Evolutionary conservation across 23 tunicate species (phyloP), one percentile per base, ranked within the genome.

Genomic region (Oikopleura dioica): DNA sequence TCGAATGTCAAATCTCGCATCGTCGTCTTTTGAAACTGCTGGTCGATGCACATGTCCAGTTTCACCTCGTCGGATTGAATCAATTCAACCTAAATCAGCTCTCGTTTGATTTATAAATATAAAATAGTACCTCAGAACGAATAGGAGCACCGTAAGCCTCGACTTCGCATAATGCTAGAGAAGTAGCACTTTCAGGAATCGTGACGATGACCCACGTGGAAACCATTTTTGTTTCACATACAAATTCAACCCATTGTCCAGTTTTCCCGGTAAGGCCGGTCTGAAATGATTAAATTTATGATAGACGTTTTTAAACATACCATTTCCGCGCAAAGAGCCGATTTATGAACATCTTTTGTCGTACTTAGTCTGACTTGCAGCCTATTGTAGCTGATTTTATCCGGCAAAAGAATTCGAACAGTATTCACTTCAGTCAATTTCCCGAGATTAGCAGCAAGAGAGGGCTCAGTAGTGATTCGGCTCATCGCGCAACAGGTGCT

Each of bases 111-210:
- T n/a, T n/a, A n/a, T n/a, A n/a, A n/a, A n/a, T n/a, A n/a, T n/a
- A n/a, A n/a, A n/a, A n/a, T n/a, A n/a, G n/a, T n/a, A n/a, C n/a
- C 2, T 63, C 72, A 31, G 30, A 16, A 12, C 72, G 30, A 28
- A 63, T 63, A 2, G 72, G 72, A 63, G 72, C 72, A 31, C 72
- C 72, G 33, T 12, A 63, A 16, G 33, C 72, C 72, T 63, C 72
- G 26, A 63, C 33, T 63, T 63, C 72, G 33, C 72, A 63, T 12
- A 28, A 12, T 24, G 72, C 29, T 2, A 63, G 33, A 2, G 16
- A 5, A 31, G 72, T 63, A 31, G 72, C 26, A 63, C 72, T 63
- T 63, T 63, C 72, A 2, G 72, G 72, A 2, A 63, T 28, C 72
- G 72, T 63, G 2, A 63, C 26, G 32, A 63, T 63, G 4, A 63